Evolutionary conservation across 64 coral and sea anemone genomes (phyloP).

Genomic region (Actinia tenebrosa): DNA sequence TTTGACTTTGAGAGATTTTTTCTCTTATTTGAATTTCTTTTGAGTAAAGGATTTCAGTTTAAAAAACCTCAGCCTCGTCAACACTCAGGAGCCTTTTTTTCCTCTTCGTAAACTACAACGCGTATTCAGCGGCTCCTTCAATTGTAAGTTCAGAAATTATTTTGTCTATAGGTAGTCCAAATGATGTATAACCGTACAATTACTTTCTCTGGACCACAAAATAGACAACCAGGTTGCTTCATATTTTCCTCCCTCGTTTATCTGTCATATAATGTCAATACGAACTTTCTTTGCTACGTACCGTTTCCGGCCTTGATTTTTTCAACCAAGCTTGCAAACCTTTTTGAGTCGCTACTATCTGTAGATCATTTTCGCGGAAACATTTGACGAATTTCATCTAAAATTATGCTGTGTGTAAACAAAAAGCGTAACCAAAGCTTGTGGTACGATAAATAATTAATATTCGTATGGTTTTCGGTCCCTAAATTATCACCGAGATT

Average conservation of each 20-base stretch:
- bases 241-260: neutral
- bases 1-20: neutral
- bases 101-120: too few relatives aligned
- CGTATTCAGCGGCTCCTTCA: too few relatives aligned
- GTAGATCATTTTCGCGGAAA: neutral
- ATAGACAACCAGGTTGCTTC: neutral
- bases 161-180: neutral
- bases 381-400: neutral
- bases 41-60: neutral
- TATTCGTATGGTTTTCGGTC: neutral
- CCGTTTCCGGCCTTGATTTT: neutral
- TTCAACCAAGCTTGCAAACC: neutral
- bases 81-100: too few relatives aligned
- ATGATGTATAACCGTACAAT: neutral
- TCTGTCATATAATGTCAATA: constrained; percentile 1
- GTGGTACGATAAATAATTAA: neutral
- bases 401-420: neutral
- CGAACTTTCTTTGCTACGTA: neutral
- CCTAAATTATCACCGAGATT: neutral
- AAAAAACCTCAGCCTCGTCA: neutral
- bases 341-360: neutral
- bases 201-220: constrained; percentile 3
- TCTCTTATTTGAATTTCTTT: neutral
- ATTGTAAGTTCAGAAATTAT: neutral
- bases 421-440: neutral